Evolutionary conservation across 1,140 invertebrate genomes (phyloP), one percentile per base, ranked within the genome.

Genomic region (Lordiphosa clarofinis): DNA sequence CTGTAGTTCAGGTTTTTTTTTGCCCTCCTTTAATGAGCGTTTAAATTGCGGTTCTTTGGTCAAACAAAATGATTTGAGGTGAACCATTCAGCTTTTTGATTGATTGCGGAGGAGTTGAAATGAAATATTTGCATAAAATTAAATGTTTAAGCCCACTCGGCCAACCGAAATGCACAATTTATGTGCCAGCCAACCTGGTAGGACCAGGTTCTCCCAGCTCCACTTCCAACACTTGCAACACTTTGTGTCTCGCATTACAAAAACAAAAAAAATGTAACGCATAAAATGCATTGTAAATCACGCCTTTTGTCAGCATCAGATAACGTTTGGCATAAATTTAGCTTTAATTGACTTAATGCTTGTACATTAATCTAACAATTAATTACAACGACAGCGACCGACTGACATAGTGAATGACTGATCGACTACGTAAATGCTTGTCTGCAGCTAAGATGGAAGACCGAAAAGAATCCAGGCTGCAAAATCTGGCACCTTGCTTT

Each of bases 281-380:
- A 13, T 50, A 13, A 35, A 61, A 37, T 15, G 8, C 4, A 7
- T 36, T 44, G 42, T 79, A 81, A 79, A 81, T 79, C 74, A 79
- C 75, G 74, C 75, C 75, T 74, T 81, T 70, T 79, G 75, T 74
- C 75, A 81, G 59, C 44, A 82, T 79, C 71, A 67, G 75, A 74
- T 71, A 79, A 75, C 47, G 48, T 39, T 63, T 79, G 75, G 71
- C 75, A 79, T 79, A 79, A 79, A 79, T 79, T 71, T 82, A 67
- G 62, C 49, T 63, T 79, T 79, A 82, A 79, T 79, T 82, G 76
- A 79, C 75, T 82, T 63, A 82, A 82, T 82, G 76, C 75, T 82
- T 79, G 75, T 79, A 71, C 40, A 67, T 79, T 79, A 71, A 79
- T 81, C 75, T 82, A 81, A 81, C 75, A 79, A 79, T 79, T 79